Evolutionary conservation across 2,113 vertebrate species (phyloP).

Genomic region (Pachypanchax playfairii): DNA sequence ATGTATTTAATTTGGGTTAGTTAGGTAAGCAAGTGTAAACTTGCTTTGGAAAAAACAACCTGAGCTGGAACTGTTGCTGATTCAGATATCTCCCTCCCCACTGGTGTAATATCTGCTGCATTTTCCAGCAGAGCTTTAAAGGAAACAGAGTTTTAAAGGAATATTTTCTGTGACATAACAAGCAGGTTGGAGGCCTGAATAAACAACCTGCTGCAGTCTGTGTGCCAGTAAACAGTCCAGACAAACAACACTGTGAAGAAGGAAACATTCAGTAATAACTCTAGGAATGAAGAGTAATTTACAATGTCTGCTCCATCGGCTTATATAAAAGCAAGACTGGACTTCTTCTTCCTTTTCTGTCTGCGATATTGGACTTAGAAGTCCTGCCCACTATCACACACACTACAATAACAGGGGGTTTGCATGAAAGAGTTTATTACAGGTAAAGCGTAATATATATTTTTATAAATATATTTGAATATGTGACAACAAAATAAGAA

Average conservation of each 20-base stretch:
- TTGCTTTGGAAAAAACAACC: conserved; percentile 53
- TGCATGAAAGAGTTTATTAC: too few relatives aligned
- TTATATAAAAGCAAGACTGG: too few relatives aligned
- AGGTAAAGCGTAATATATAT: too few relatives aligned
- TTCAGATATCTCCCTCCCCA: conserved; percentile 7
- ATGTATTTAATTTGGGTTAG: conserved; percentile 68
- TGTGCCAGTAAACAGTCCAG: conserved; percentile 34
- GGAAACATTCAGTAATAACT: background rate
- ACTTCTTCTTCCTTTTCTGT: too few relatives aligned
- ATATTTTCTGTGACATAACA: conserved; percentile 62
- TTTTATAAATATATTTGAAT: too few relatives aligned
- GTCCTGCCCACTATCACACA: too few relatives aligned
- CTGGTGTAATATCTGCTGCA: conserved; percentile 1
- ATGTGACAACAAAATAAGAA: too few relatives aligned
- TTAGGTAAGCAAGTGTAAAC: conserved; percentile 66
- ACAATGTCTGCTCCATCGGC: conserved; percentile 6
- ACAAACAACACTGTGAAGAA: conserved; percentile 23
- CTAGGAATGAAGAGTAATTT: conserved; percentile 17
- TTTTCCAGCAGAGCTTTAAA: conserved; percentile 22
- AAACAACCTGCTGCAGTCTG: conserved; percentile 34
- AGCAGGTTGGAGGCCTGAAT: conserved; percentile 37
- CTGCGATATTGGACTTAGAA: too few relatives aligned
- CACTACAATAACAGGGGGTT: too few relatives aligned
- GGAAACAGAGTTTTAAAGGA: conserved; percentile 39
- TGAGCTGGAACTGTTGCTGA: conserved; percentile 14